Evolutionary conservation across 2,888 invertebrate species (phyloP).

Genomic region (Ferdinandea cuprea): DNA sequence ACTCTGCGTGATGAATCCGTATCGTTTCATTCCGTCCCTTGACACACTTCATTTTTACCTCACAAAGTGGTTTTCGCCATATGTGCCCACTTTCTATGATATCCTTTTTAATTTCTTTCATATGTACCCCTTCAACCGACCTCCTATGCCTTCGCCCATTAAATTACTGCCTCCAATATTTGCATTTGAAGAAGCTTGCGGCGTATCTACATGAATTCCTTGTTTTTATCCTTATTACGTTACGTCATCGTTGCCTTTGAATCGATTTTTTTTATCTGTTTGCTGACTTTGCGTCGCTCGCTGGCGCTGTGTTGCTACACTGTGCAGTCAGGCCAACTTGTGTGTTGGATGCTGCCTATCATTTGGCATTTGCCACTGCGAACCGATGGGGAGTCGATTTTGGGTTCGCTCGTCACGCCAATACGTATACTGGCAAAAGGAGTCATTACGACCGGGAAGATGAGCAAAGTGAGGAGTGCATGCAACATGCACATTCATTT

Average conservation of each 20-base stretch:
- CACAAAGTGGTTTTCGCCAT: conserved; percentile 48
- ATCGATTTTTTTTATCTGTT: conserved; percentile 18
- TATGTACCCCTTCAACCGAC: conserved; percentile 16
- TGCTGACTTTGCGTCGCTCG: conserved; percentile 10
- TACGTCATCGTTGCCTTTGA: conserved; percentile 6
- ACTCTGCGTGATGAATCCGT: not conserved
- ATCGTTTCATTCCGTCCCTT: conserved; percentile 8
- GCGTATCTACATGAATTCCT: conserved; percentile 18
- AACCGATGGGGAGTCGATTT: conserved; percentile 8
- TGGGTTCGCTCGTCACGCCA: conserved; percentile 12
- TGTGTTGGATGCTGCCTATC: conserved; percentile 49
- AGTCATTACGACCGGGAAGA: conserved; percentile 13
- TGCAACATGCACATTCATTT: conserved; percentile 64
- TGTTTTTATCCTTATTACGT: conserved; percentile 30
- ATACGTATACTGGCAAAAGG: conserved; percentile 3
- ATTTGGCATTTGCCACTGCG: conserved; percentile 41
- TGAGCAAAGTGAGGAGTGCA: conserved; percentile 1
- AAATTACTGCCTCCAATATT: conserved; percentile 50
- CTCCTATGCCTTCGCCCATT: conserved; percentile 3
- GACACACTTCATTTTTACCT: conserved; percentile 48
- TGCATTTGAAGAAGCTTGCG: conserved; percentile 45
- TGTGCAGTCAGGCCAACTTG: conserved; percentile 18
- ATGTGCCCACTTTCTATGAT: conserved; percentile 27
- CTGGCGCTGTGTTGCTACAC: conserved; percentile 1
- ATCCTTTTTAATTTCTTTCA: conserved; percentile 43